Evolutionary conservation across 1,140 invertebrate species (phyloP).

Genomic region (Lithobius niger): DNA sequence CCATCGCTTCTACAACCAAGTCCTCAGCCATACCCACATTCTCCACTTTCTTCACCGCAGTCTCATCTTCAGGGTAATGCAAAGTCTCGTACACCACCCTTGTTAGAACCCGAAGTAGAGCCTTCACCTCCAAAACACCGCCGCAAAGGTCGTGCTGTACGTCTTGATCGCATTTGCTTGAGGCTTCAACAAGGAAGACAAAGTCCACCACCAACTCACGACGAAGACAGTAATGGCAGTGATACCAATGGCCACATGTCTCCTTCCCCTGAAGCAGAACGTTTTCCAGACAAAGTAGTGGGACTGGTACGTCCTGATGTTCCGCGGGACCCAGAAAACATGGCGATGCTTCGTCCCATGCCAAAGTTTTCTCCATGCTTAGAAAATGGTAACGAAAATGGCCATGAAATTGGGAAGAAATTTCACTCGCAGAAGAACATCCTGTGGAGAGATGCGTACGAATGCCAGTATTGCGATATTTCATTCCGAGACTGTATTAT

Average conservation of each 20-base stretch:
- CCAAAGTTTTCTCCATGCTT: background rate
- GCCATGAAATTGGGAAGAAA: background rate
- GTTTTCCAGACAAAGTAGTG: too few species aligned
- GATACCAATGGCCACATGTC: background rate
- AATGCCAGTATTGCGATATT: conserved; percentile 78
- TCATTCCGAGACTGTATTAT: conserved; percentile 78
- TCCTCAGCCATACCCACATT: conserved; percentile 10
- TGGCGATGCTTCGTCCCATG: background rate
- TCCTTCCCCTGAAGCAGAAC: background rate
- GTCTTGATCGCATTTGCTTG: conserved; percentile 46
- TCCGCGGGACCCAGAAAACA: background rate
- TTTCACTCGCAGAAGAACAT: background rate
- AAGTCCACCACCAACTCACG: background rate
- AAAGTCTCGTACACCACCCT: too few species aligned
- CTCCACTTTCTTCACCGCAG: background rate
- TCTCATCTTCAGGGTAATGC: background rate
- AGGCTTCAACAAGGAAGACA: conserved; percentile 31
- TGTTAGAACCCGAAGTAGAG: too few species aligned
- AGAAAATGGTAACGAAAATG: too few species aligned
- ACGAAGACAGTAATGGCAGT: background rate
- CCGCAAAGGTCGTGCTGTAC: conserved; percentile 63
- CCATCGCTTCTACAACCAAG: conserved; percentile 9
- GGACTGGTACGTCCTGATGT: too few species aligned
- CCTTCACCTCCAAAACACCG: conserved; percentile 43
- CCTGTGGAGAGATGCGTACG: conserved; percentile 33